Conservation (phyloP, 2,113 vertebrate species). For the Saccopteryx leptura region DNA sequence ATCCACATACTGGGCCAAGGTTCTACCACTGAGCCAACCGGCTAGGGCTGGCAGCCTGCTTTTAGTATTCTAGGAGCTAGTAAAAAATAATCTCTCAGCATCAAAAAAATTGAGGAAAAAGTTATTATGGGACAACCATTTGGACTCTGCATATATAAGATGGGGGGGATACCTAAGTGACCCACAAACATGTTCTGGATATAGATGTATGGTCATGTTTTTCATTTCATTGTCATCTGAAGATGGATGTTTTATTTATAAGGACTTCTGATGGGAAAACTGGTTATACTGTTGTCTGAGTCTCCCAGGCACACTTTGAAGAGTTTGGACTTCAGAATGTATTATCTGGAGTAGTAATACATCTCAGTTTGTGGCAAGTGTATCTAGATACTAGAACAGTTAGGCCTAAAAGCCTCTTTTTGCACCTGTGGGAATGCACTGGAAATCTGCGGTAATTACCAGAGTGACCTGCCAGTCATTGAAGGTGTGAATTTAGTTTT, state of each 20-base stretch:
- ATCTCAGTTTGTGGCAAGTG: neutral
- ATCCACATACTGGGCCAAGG: too few relatives aligned
- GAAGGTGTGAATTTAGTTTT: constrained; percentile 42
- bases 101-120: neutral
- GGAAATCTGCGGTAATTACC: neutral
- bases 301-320: neutral
- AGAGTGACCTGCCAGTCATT: neutral
- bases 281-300: neutral
- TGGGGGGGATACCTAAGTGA: neutral
- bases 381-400: neutral
- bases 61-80: neutral
- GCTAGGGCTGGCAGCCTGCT: neutral
- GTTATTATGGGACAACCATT: neutral
- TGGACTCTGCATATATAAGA: neutral
- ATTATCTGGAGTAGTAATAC: neutral
- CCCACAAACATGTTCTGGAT: neutral
- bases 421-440: neutral
- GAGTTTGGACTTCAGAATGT: neutral
- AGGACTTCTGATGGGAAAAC: neutral
- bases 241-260: neutral
- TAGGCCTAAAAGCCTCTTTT: neutral
- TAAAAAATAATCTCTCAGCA: neutral
- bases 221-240: neutral
- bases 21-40: too few relatives aligned
- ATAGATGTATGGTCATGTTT: neutral